Conservation (phyloP, 2,888 invertebrate species). For the Protula sp. region DNA sequence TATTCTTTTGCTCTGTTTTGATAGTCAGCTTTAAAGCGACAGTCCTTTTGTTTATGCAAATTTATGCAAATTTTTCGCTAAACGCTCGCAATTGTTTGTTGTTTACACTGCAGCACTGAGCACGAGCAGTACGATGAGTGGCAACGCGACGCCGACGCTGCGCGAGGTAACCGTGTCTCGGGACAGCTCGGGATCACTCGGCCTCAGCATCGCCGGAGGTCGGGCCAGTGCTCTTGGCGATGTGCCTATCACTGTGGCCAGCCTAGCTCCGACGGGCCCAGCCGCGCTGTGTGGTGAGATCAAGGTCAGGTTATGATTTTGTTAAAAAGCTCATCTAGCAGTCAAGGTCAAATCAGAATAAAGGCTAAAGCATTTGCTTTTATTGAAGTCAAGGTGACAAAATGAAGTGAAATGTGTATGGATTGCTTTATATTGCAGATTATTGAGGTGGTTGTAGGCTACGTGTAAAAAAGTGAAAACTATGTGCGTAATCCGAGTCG, state of each 20-base stretch:
- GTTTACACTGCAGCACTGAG: no score
- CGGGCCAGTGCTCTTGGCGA: conserved; percentile 45
- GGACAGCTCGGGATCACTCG: conserved; percentile 42
- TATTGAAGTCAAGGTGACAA: neutral
- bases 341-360: neutral
- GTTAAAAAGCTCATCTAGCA: conserved; percentile 1
- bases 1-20: no score
- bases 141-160: no score
- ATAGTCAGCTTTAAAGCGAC: no score
- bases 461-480: neutral
- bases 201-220: conserved; percentile 49
- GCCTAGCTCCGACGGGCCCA: conserved; percentile 39
- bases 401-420: neutral
- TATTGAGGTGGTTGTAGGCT: neutral
- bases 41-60: no score
- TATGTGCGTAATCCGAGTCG: no score
- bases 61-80: no score
- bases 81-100: no score
- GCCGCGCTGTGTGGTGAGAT: conserved; percentile 41
- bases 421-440: neutral
- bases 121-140: neutral
- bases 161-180: conserved; percentile 20
- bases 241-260: conserved; percentile 46
- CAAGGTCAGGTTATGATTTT: no score
- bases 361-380: neutral